A percentile compares a stretch with the other conserved stretches of the same genome.
These are phyloP conservation scores for Ctenodactylus gundi DNA, from an alignment of 2,113 vertebrate species.

Conservation along the genomic window DNA sequence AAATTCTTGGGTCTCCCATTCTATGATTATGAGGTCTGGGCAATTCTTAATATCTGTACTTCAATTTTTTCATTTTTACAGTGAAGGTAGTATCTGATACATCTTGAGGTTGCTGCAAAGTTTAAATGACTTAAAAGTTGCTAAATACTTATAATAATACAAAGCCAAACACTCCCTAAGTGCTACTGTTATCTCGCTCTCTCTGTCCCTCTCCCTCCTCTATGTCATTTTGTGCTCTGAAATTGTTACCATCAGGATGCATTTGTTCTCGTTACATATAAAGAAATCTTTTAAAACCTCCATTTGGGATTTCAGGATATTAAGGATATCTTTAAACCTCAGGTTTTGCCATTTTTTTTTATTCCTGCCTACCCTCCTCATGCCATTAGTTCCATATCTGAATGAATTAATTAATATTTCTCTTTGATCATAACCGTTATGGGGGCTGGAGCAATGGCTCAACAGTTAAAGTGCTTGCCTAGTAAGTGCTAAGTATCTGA, in stretches of 20 bases:
- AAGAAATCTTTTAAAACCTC: background rate
- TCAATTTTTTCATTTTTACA: background rate
- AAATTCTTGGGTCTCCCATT: background rate
- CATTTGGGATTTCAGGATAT: background rate
- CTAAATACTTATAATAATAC: background rate
- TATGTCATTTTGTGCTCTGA: background rate
- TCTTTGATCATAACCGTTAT: background rate
- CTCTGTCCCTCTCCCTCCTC: background rate
- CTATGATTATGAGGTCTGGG: background rate
- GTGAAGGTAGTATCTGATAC: background rate
- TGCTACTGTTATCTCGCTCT: background rate
- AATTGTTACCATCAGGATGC: background rate
- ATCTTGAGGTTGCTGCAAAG: background rate
- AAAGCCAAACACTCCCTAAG: background rate
- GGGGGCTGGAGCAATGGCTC: too few relatives aligned
- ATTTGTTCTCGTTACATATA: background rate
- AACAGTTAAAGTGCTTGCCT: too few relatives aligned
- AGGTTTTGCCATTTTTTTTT: background rate
- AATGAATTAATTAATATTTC: background rate
- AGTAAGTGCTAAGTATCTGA: too few relatives aligned
- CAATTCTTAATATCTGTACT: background rate
- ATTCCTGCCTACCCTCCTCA: background rate
- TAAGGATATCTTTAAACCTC: background rate
- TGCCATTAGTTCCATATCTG: background rate
- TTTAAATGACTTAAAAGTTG: background rate